Percentiles rank a stretch among this genome's conserved stretches.
These are phyloP conservation scores for Luidia sarsii DNA, from an alignment of 53 echinoderm and acorn worm species.

Conservation along the genomic window DNA sequence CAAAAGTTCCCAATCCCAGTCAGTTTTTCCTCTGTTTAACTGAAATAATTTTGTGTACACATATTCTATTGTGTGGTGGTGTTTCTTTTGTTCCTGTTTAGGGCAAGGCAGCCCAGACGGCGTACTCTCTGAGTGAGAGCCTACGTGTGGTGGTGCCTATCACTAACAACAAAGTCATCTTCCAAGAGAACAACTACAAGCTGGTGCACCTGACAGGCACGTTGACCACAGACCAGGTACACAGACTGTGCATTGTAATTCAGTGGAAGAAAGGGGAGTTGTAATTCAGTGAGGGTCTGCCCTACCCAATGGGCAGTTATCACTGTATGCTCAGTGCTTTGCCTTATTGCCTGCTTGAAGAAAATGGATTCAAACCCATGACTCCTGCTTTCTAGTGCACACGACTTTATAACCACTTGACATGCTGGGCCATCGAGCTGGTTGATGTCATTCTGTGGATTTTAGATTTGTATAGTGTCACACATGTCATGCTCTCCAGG, in stretches of 20 bases:
- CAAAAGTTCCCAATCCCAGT: no score
- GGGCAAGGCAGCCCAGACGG: conserved; percentile 69
- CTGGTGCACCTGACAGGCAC: conserved; percentile 80
- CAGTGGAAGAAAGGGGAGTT: neutral
- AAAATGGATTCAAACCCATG: no score
- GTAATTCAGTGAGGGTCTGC: no score
- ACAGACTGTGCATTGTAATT: neutral
- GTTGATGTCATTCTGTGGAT: neutral
- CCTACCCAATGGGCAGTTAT: no score
- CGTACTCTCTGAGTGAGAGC: conserved; percentile 59
- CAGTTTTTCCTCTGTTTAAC: no score
- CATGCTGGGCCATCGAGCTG: no score
- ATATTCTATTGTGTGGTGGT: neutral
- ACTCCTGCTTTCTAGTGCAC: no score
- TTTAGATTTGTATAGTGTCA: neutral
- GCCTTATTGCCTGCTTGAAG: neutral
- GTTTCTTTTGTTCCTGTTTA: conserved; percentile 11
- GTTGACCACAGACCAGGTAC: conserved; percentile 85
- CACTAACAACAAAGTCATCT: conserved; percentile 62
- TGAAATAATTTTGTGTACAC: no score
- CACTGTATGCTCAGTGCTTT: no score
- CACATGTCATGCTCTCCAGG: neutral
- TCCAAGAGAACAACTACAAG: conserved; percentile 95
- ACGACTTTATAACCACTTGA: no score
- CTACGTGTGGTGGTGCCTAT: conserved; percentile 63